These are phyloP conservation scores for Paralvinella palmiformis DNA, from an alignment of 1,140 invertebrate genomes.

Conservation along the genomic window DNA sequence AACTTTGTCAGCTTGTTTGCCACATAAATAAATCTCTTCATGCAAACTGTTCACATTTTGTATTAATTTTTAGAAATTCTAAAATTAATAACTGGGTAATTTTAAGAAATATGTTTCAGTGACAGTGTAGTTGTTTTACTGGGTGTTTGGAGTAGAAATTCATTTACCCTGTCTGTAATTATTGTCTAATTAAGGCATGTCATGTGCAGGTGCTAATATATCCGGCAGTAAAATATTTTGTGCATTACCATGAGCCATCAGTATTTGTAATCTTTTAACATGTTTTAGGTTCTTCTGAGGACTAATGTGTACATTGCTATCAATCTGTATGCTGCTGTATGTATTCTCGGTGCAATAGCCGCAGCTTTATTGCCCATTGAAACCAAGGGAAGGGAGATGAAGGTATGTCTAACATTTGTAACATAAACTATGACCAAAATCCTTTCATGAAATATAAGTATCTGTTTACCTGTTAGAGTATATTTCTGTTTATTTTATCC, in stretches of 20 bases:
- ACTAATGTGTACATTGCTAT: constrained; percentile 44
- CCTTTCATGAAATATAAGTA: not conserved
- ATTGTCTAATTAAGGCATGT: not conserved
- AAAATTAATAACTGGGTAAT: no score
- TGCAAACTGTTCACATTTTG: no score
- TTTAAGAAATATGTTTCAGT: no score
- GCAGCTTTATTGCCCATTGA: constrained; percentile 47
- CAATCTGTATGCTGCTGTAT: constrained; percentile 41
- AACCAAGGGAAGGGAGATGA: constrained; percentile 49
- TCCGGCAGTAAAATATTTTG: not conserved
- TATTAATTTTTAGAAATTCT: no score
- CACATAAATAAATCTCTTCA: no score
- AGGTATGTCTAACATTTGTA: constrained; percentile 25
- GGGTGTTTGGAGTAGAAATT: no score
- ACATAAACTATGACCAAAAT: not conserved
- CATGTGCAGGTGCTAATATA: not conserved
- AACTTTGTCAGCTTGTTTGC: no score
- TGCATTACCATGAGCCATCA: not conserved
- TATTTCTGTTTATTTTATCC: not conserved
- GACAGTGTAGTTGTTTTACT: no score
- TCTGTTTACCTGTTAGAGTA: not conserved
- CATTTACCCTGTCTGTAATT: not conserved
- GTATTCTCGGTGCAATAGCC: constrained; percentile 40
- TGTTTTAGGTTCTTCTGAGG: constrained; percentile 42
- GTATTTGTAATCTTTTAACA: not conserved